Evolutionary conservation across 2,888 invertebrate genomes (phyloP).

Genomic region (Drosophila demipolita): DNA sequence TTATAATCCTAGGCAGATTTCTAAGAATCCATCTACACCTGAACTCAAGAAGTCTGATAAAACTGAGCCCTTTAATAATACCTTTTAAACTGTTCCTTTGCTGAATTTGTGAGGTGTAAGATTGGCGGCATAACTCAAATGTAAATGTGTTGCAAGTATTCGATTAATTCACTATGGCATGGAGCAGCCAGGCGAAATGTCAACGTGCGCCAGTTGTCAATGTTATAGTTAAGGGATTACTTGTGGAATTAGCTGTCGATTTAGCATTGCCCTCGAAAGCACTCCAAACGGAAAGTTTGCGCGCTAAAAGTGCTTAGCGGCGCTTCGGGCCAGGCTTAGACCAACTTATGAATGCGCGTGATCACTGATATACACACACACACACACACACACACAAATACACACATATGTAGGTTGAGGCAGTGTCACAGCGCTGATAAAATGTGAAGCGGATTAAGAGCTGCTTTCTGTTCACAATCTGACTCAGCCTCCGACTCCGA

Average conservation of each 20-base stretch:
- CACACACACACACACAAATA: conserved; percentile 7
- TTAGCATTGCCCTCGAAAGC: conserved; percentile 53
- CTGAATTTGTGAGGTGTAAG: conserved; percentile 34
- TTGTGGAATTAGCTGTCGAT: conserved; percentile 75
- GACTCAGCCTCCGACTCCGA: not conserved
- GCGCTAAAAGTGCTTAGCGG: conserved; percentile 72
- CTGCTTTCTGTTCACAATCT: conserved; percentile 37
- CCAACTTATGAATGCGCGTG: conserved; percentile 76
- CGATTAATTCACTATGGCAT: conserved; percentile 73
- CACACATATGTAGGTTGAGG: conserved; percentile 42
- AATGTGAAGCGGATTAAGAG: conserved; percentile 80
- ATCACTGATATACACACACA: conserved; percentile 42
- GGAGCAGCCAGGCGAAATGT: conserved; percentile 23
- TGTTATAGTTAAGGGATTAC: conserved; percentile 79
- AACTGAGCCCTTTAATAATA: conserved; percentile 14
- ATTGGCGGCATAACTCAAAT: conserved; percentile 33
- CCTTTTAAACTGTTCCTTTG: conserved; percentile 8
- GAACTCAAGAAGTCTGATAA: not conserved
- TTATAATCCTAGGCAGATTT: not conserved
- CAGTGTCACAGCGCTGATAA: conserved; percentile 78
- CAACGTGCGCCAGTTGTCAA: conserved; percentile 63
- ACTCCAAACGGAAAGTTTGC: conserved; percentile 49
- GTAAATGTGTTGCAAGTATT: conserved; percentile 58
- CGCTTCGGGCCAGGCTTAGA: conserved; percentile 66
- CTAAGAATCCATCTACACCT: not conserved